Evolutionary conservation across 1,140 invertebrate genomes (phyloP), one percentile per base, ranked within the genome.

Genomic region (Rhizoglyphus robini): DNA sequence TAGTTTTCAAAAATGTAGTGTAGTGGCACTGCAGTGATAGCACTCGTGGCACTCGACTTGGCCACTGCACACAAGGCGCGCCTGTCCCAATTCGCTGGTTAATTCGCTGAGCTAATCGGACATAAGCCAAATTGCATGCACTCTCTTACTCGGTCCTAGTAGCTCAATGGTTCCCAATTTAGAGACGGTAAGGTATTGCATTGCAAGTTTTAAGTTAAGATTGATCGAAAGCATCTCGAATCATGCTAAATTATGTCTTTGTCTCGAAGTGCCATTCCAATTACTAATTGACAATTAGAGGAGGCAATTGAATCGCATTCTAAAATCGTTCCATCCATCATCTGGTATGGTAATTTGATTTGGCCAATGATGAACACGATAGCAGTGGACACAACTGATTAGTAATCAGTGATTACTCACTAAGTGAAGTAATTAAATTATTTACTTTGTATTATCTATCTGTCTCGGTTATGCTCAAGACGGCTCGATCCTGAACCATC

Each of bases 231-330:
- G 51, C 20, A 25, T 54, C 51, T 54, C 20, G 51, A n/a, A n/a
- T n/a, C 51, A 54, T 54, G 51, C 51, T n/a, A 54, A 54, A 54
- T 54, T 54, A 54, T 54, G 51, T 23, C 51, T 54, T 54, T 54
- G 51, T 54, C 23, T 54, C 51, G 23, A 54, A 54, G 51, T 32
- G 51, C 51, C 8, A 54, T 54, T 54, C 51, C 23, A 54, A 54
- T n/a, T n/a, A n/a, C n/a, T n/a, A n/a, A n/a, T n/a, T n/a, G n/a
- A n/a, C n/a, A n/a, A n/a, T 54, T 54, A 54, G 51, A 27, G 51
- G 23, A 23, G 51, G 51, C 51, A 20, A 5, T 20, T 54, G 8
- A 54, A 54, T 54, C 20, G 36, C 36, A 41, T 41, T 41, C 36
- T 18, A 41, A 41, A 41, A 11, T 18, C 8, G 36, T 41, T 18